Conservation (phyloP, 1,140 invertebrate genomes). For the Drosophila prosaltans region DNA sequence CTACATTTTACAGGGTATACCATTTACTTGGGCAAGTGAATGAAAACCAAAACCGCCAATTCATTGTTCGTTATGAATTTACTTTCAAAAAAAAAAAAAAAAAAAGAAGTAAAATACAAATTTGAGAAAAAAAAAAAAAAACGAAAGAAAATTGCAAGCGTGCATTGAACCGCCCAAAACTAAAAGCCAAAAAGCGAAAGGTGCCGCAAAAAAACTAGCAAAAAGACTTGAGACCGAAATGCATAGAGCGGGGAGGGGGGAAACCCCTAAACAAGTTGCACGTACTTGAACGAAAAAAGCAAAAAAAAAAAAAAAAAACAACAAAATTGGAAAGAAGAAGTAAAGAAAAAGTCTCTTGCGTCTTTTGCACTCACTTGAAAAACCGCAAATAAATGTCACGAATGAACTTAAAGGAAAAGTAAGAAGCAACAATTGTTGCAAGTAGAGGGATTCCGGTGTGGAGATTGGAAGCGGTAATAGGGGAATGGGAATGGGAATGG, state of each 20-base stretch:
- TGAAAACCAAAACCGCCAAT: slow-evolving; percentile 49
- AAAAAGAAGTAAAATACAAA: slow-evolving; percentile 8
- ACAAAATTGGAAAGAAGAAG: slow-evolving; percentile 34
- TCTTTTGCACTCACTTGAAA: slow-evolving; percentile 32
- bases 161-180: slow-evolving; percentile 64
- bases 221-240: neutral
- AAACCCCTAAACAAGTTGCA: slow-evolving; percentile 64
- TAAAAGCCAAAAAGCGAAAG: slow-evolving; percentile 62
- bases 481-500: too few relatives aligned
- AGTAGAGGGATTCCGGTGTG: slow-evolving; percentile 1
- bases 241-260: neutral
- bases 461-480: neutral
- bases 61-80: slow-evolving; percentile 55
- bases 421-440: slow-evolving; percentile 67
- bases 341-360: slow-evolving; percentile 27
- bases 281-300: slow-evolving; percentile 53
- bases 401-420: slow-evolving; percentile 58
- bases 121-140: slow-evolving; percentile 19
- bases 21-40: slow-evolving; percentile 20
- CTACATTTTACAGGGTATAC: neutral
- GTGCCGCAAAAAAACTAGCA: slow-evolving; percentile 40
- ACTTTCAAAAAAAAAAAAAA: slow-evolving; percentile 46
- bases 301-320: slow-evolving; percentile 21
- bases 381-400: slow-evolving; percentile 75
- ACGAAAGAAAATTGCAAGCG: slow-evolving; percentile 27